phyloP scores from a whole-genome alignment of 2,888 invertebrate species.

The Caenorhabditis drosophilae region DNA sequence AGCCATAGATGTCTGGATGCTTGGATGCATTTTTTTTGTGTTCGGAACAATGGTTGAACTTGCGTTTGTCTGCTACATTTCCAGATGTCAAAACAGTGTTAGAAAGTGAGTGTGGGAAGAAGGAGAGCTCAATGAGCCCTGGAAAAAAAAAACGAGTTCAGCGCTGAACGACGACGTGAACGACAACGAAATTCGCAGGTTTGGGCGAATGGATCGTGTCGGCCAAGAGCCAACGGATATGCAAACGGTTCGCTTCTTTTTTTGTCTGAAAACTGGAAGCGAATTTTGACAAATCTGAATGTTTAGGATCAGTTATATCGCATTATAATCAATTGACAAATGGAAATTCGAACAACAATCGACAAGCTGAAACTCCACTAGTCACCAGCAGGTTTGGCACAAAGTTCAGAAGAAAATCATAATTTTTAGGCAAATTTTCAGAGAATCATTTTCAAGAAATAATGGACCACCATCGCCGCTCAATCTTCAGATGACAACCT shows the following conservation, averaged over 20 bases:
- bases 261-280: too few species aligned
- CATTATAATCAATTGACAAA: slow-evolving; percentile 34
- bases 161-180: slow-evolving; percentile 47
- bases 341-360: slow-evolving; percentile 25
- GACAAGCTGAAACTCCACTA: slow-evolving; percentile 34
- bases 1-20: slow-evolving; percentile 69
- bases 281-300: too few species aligned
- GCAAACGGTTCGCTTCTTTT: slow-evolving; percentile 33
- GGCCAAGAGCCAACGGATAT: slow-evolving; percentile 40
- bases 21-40: slow-evolving; percentile 68
- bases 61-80: slow-evolving; percentile 69
- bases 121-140: neutral
- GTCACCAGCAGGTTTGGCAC: slow-evolving; percentile 25
- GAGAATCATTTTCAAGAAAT: slow-evolving; percentile 19
- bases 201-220: slow-evolving; percentile 48
- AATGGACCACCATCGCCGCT: slow-evolving; percentile 41
- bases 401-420: too few species aligned
- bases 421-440: too few species aligned
- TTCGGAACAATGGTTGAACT: slow-evolving; percentile 69
- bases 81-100: slow-evolving; percentile 60
- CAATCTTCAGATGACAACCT: slow-evolving; percentile 57
- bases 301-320: slow-evolving; percentile 33
- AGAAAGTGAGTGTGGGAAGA: slow-evolving; percentile 37
- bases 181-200: slow-evolving; percentile 43
- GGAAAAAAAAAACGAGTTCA: slow-evolving; percentile 13